These are phyloP conservation scores for Lasioglossum oenotherae DNA, from an alignment of 2,888 invertebrate genomes.

Conservation along the genomic window DNA sequence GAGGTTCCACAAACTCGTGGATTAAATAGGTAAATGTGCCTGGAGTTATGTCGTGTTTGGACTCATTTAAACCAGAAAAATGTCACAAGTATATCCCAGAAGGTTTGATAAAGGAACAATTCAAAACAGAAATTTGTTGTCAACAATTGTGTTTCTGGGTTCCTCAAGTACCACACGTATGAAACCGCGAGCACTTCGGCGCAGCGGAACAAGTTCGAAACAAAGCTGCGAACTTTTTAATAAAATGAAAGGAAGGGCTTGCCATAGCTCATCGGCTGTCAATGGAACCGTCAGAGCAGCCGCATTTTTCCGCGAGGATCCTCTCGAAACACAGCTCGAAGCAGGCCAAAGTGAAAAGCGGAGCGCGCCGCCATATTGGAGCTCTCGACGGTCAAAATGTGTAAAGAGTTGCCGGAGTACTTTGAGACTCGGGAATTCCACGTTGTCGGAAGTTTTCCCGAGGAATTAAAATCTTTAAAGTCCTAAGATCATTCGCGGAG, in stretches of 20 bases:
- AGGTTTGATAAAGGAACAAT: not conserved
- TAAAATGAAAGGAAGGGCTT: not conserved
- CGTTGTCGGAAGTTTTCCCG: slow-evolving; percentile 14
- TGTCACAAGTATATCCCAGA: not conserved
- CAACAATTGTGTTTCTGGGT: not conserved
- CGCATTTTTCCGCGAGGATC: not conserved
- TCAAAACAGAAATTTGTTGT: not conserved
- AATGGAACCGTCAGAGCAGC: not conserved
- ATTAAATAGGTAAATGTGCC: not conserved
- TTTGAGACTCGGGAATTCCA: not conserved
- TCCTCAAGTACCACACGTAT: not conserved
- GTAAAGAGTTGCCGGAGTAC: slow-evolving; percentile 10
- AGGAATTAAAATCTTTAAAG: slow-evolving; percentile 35
- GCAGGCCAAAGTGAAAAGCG: slow-evolving; percentile 20
- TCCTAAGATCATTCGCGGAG: slow-evolving; percentile 5
- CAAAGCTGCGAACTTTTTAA: not conserved
- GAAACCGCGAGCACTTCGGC: not conserved
- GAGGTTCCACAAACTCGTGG: not conserved
- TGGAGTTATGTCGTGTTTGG: not conserved
- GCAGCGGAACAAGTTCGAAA: not conserved
- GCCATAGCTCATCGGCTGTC: slow-evolving; percentile 1
- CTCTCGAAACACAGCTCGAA: slow-evolving; percentile 8
- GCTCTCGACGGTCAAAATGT: slow-evolving; percentile 7
- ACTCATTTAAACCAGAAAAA: not conserved
- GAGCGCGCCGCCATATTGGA: not conserved